These are phyloP conservation scores for Oreochromis grahami DNA, from an alignment of 2,797 vertebrate genomes.

Conservation along the genomic window DNA sequence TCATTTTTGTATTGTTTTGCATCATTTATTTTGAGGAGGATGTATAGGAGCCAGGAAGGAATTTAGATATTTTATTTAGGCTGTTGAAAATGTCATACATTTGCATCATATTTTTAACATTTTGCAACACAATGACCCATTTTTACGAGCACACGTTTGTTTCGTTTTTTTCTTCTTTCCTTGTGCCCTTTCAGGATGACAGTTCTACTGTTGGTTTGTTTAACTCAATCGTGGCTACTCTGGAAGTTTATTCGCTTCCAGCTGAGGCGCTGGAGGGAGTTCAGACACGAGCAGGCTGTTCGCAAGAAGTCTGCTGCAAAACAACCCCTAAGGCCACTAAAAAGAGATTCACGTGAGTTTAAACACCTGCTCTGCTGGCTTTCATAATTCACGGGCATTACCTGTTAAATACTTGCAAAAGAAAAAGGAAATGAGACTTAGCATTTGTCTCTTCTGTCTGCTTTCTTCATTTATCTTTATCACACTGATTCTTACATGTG, in stretches of 20 bases:
- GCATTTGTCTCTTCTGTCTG: neutral
- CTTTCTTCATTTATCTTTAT: neutral
- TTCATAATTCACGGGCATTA: neutral
- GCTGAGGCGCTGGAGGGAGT: slow-evolving; percentile 92
- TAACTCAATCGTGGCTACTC: slow-evolving; percentile 95
- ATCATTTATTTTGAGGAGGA: neutral
- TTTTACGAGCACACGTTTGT: neutral
- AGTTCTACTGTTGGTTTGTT: slow-evolving; percentile 87
- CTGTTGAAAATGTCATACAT: neutral
- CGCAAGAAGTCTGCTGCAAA: slow-evolving; percentile 78
- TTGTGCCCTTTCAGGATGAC: slow-evolving; percentile 77
- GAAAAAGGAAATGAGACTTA: neutral
- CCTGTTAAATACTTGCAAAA: neutral
- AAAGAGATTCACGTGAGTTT: slow-evolving; percentile 86
- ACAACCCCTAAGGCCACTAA: slow-evolving; percentile 78
- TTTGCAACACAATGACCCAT: neutral
- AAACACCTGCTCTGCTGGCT: neutral
- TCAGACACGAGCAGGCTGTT: slow-evolving; percentile 85
- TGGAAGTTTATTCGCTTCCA: slow-evolving; percentile 99
- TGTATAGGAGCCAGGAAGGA: neutral
- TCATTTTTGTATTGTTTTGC: neutral
- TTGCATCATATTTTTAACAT: neutral
- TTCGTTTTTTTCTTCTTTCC: neutral
- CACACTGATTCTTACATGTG: neutral
- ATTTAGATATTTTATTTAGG: neutral